Conservation (phyloP, 2,113 vertebrate genomes). For the Oreochromis tanganicae region DNA sequence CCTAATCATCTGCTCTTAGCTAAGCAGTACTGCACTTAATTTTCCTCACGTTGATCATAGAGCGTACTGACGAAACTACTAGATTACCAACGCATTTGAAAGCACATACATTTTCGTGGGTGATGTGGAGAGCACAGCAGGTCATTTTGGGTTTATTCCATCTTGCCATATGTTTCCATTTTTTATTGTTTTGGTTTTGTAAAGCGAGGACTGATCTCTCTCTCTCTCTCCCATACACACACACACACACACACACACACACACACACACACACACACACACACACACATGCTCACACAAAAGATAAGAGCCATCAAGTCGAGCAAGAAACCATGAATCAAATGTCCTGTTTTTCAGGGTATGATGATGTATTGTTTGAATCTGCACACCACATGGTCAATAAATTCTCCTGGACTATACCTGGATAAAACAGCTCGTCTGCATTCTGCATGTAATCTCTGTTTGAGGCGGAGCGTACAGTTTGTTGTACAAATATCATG, state of each 20-base stretch:
- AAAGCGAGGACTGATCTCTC: slow-evolving; percentile 21
- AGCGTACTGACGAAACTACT: background rate
- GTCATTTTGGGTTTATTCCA: slow-evolving; percentile 39
- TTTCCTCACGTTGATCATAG: background rate
- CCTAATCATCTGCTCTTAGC: background rate
- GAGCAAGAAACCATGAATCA: slow-evolving; percentile 60
- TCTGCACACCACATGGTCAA: slow-evolving; percentile 66
- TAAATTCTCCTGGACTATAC: slow-evolving; percentile 57
- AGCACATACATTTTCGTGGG: background rate
- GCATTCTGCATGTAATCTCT: background rate
- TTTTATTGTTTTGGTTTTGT: slow-evolving; percentile 44
- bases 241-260: background rate
- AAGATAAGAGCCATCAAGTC: slow-evolving; percentile 61
- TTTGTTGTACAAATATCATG: background rate
- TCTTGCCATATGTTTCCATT: slow-evolving; percentile 49
- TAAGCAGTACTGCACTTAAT: background rate
- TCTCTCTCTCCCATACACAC: background rate
- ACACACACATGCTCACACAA: rapidly evolving
- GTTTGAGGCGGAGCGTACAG: background rate
- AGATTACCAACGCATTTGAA: background rate
- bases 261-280: background rate
- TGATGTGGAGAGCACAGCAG: background rate
- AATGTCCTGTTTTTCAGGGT: slow-evolving; percentile 32
- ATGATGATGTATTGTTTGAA: slow-evolving; percentile 24
- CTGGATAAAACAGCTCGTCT: slow-evolving; percentile 23